Base-by-base conservation (phyloP, 2,797 vertebrate genomes). In the Amniataba percoides region DNA sequence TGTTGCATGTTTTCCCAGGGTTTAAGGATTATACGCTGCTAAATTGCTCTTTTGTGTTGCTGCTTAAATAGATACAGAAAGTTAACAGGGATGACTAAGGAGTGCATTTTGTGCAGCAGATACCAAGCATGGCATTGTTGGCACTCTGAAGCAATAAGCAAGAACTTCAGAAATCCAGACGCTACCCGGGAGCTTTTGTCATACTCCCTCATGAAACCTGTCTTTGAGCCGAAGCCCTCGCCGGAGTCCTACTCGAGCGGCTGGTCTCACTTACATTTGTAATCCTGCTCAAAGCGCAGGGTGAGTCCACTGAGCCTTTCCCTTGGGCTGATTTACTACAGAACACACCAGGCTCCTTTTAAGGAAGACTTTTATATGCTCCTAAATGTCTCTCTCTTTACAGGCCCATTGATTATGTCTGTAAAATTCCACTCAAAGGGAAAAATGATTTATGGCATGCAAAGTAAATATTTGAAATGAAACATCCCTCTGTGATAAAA, bases 301-400 rank as follows among this genome's bases (percentile, higher is more conserved):
- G 56, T 81, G 81, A 88, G 81, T 69, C 83, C 7, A 11, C 83
- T 82, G 80, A 93, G 86, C 87, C 73, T 87, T 78, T 65, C 80
- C 77, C 71, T 85, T 75, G 55, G 77, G 82, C 18, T 88, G 88
- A 93, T 87, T 87, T 89, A 92, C 73, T 53, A 65, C 75, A 73
- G 70, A 87, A 67, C 80, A 71, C 85, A 81, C 58, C 64, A 21
- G 76, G 46, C 84, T 87, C 92, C 92, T 92, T 94, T 93, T 91
- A 94, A 87, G 90, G 90, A 91, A 88, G 75, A 57, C 75, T 91
- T 94, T 91, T 87, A 93, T 88, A 87, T 71, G 63, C 73, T 80
- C 27, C 66, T 81, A 88, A 89, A 93, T 86, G 74, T 90, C 80
- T 86, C 49, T 51, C 40, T 19, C 73, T 85, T 84, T 65, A 84